Conservation (phyloP, 1,140 invertebrate species). For the Ceratina japonica region DNA sequence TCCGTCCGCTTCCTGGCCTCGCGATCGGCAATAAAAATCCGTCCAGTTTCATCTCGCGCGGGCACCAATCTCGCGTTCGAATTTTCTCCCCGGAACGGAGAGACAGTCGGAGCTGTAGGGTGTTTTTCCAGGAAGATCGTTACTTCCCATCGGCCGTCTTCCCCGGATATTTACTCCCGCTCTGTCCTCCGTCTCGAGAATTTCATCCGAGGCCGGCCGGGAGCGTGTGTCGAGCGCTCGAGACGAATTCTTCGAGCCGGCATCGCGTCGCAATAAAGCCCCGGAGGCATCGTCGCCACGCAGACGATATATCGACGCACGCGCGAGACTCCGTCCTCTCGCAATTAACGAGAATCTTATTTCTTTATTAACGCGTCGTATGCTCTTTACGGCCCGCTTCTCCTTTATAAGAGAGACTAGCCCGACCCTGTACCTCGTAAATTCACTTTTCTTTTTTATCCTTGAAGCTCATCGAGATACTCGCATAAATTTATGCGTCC, state of each 20-base stretch:
- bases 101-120: constrained; percentile 4
- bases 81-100: background rate
- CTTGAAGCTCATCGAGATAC: background rate
- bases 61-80: constrained; percentile 12
- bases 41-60: constrained; percentile 11
- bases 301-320: constrained; percentile 7
- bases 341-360: constrained; percentile 32
- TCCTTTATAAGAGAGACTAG: background rate
- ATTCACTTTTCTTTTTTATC: background rate
- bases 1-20: background rate
- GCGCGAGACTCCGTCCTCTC: background rate
- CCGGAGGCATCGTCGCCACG: constrained; percentile 2
- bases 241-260: constrained; percentile 53
- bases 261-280: constrained; percentile 56
- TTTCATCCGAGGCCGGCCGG: constrained; percentile 40
- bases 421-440: background rate
- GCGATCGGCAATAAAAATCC: constrained; percentile 41
- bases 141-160: constrained; percentile 56
- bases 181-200: constrained; percentile 48
- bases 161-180: constrained; percentile 57
- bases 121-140: constrained; percentile 60
- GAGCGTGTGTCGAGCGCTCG: background rate
- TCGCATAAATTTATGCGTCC: background rate
- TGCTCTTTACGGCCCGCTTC: background rate
- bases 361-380: constrained; percentile 27